Percentiles rank a stretch among this genome's conserved stretches.
Conservation (phyloP, 2,113 vertebrate genomes). For the Hippolais icterina region DNA sequence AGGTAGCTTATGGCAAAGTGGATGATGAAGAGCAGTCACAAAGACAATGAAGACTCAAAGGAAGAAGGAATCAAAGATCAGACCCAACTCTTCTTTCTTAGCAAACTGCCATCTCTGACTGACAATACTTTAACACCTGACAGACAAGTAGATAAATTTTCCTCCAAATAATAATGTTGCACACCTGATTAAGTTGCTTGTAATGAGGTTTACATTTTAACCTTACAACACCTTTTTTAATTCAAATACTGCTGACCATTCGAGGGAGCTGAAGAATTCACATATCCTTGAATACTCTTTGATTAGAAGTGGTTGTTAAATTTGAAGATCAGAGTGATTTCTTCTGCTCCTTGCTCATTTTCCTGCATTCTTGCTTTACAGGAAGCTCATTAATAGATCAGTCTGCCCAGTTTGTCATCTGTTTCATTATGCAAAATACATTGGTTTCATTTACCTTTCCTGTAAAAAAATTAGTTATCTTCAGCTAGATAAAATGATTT, state of each 20-base stretch:
- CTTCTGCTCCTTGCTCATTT: slow-evolving; percentile 46
- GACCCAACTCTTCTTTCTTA: background rate
- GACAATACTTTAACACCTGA: background rate
- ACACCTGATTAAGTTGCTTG: slow-evolving; percentile 16
- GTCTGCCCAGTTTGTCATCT: slow-evolving; percentile 78
- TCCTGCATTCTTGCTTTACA: slow-evolving; percentile 64
- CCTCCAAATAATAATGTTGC: background rate
- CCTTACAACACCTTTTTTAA: background rate
- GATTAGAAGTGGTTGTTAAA: slow-evolving; percentile 77
- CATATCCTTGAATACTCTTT: slow-evolving; percentile 48
- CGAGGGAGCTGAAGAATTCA: slow-evolving; percentile 41
- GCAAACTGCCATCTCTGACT: background rate
- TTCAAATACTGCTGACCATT: slow-evolving; percentile 52
- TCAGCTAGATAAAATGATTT: slow-evolving; percentile 75
- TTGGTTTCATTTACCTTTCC: slow-evolving; percentile 78
- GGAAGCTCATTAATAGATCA: slow-evolving; percentile 77
- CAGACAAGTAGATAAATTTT: background rate
- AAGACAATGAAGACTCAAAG: background rate
- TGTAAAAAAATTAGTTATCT: slow-evolving; percentile 70
- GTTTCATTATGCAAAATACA: slow-evolving; percentile 80
- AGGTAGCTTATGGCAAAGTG: background rate
- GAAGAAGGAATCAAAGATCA: background rate
- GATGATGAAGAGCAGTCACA: background rate
- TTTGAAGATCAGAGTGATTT: slow-evolving; percentile 76
- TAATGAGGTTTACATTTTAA: slow-evolving; percentile 42